A percentile compares a stretch with the other conserved stretches of the same genome.
Evolutionary conservation across 37 sponge, comb jelly and placozoan species (phyloP).

Genomic region (Beroe forskalii): DNA sequence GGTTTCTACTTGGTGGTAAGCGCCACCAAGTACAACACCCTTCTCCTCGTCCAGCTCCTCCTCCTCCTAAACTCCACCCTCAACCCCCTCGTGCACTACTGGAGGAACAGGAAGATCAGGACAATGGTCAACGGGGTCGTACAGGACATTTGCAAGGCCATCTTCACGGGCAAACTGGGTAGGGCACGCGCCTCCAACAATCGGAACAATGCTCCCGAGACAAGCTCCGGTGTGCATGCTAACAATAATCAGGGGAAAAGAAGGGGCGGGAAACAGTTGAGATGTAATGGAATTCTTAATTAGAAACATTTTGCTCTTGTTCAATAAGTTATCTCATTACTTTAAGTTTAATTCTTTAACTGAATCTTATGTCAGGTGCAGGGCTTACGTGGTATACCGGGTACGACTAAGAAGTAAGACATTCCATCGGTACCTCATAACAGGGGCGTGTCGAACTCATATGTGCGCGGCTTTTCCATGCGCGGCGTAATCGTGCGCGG

Average conservation of each 20-base stretch:
- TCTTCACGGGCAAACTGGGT: not conserved
- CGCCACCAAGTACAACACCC: slow-evolving; percentile 4
- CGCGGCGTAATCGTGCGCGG: too few relatives aligned
- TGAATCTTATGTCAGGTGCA: too few relatives aligned
- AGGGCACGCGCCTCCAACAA: not conserved
- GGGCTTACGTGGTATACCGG: too few relatives aligned
- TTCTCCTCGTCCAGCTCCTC: slow-evolving; percentile 10
- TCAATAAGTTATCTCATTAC: too few relatives aligned
- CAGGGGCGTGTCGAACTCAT: too few relatives aligned
- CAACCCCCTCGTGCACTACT: slow-evolving; percentile 22
- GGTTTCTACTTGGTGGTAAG: not conserved
- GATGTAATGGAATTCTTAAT: too few relatives aligned
- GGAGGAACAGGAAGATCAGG: slow-evolving; percentile 2
- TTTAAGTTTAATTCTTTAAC: too few relatives aligned
- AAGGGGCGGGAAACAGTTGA: not conserved
- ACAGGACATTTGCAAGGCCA: not conserved
- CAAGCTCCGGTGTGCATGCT: not conserved
- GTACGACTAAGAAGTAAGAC: too few relatives aligned
- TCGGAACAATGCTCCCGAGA: not conserved
- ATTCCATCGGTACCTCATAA: too few relatives aligned
- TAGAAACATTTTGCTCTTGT: too few relatives aligned
- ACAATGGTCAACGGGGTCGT: not conserved
- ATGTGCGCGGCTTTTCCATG: too few relatives aligned
- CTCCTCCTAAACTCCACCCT: not conserved
- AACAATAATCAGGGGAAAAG: not conserved